Percentiles rank a stretch among this genome's conserved stretches.
Conservation (phyloP, 1,140 invertebrate genomes). For the honey bee (Apis mellifera) region DNA sequence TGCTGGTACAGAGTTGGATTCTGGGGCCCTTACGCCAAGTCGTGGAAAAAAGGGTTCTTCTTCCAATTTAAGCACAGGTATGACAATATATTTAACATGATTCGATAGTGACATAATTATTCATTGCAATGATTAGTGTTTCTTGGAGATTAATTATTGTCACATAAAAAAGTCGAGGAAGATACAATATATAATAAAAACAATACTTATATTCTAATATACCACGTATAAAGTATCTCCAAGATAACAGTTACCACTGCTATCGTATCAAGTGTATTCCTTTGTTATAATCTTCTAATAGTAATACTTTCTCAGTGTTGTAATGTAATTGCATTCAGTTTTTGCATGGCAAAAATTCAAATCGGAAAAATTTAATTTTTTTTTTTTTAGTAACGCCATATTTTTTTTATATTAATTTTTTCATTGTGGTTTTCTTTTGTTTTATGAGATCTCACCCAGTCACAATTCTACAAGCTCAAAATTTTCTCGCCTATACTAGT, state of each 20-base stretch:
- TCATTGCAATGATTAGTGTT: conserved; percentile 49
- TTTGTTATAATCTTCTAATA: conserved; percentile 61
- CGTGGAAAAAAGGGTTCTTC: conserved; percentile 90
- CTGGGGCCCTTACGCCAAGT: conserved; percentile 88
- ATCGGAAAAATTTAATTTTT: conserved; percentile 52
- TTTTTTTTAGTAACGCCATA: conserved; percentile 52
- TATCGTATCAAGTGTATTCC: conserved; percentile 57
- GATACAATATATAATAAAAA: neutral
- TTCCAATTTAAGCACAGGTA: conserved; percentile 90
- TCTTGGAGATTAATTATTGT: conserved; percentile 45
- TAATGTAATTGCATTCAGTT: conserved; percentile 68
- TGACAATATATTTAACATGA: conserved; percentile 45
- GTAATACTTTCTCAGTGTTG: conserved; percentile 69
- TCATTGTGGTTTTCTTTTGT: conserved; percentile 60
- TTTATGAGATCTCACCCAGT: conserved; percentile 66
- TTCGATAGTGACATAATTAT: conserved; percentile 32
- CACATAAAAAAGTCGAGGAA: neutral
- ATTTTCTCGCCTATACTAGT: conserved; percentile 68
- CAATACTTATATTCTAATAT: neutral
- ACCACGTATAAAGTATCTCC: conserved; percentile 45
- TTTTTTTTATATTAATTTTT: conserved; percentile 59
- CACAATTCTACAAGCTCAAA: conserved; percentile 73
- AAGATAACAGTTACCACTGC: conserved; percentile 49
- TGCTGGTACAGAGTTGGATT: conserved; percentile 88
- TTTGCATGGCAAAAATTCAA: conserved; percentile 72